These are phyloP conservation scores for Erannis defoliaria DNA, from an alignment of 2,888 invertebrate genomes.

Conservation along the genomic window DNA sequence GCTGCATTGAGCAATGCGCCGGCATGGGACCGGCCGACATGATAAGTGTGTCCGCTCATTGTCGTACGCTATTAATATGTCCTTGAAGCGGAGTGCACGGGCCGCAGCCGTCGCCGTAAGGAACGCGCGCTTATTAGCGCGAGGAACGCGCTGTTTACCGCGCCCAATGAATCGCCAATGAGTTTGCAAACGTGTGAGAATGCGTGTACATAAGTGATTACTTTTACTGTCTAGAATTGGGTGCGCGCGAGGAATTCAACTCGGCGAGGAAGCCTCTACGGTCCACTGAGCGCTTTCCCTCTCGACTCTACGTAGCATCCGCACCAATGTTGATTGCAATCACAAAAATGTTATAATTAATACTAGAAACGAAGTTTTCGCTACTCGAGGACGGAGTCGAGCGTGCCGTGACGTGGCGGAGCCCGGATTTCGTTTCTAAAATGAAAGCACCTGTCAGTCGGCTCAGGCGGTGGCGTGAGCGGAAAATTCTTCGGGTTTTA, in stretches of 20 bases:
- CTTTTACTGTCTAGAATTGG: conserved; percentile 63
- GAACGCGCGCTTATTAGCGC: conserved; percentile 51
- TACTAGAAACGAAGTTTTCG: conserved; percentile 58
- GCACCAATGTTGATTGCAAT: conserved; percentile 59
- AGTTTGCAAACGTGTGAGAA: conserved; percentile 55
- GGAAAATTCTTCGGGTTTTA: conserved; percentile 51
- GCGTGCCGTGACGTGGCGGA: conserved; percentile 54
- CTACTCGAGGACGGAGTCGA: conserved; percentile 50
- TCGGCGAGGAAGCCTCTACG: conserved; percentile 69
- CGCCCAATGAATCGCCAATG: conserved; percentile 54
- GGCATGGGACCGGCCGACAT: conserved; percentile 67
- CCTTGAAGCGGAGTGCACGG: conserved; percentile 69
- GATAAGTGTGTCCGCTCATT: conserved; percentile 75
- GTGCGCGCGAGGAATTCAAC: conserved; percentile 51
- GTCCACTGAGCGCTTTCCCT: conserved; percentile 80
- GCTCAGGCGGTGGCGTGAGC: conserved; percentile 50
- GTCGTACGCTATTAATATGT: conserved; percentile 76
- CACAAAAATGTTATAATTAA: conserved; percentile 61
- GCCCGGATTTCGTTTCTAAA: conserved; percentile 64
- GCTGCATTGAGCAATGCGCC: conserved; percentile 77
- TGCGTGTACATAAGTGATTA: conserved; percentile 55
- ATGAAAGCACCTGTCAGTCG: conserved; percentile 66
- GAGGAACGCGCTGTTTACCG: conserved; percentile 45
- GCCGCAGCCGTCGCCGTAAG: conserved; percentile 48
- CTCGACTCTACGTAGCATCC: conserved; percentile 68